phyloP scores from a whole-genome alignment of 2,888 invertebrate species.

The Acronicta alni region DNA sequence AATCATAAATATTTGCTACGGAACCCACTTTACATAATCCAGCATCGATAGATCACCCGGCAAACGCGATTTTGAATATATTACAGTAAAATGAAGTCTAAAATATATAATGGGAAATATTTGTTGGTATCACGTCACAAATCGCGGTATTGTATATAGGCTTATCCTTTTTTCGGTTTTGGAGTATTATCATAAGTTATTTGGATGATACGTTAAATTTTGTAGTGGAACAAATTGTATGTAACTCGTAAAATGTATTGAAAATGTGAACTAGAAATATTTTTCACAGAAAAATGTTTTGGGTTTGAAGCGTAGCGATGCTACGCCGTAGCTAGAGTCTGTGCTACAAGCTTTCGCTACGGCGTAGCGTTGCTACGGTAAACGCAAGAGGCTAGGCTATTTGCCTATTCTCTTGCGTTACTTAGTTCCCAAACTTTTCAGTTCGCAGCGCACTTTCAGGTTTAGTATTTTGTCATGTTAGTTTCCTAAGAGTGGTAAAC shows the following conservation, averaged over 20 bases:
- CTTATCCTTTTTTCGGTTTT: not conserved
- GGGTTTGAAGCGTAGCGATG: not conserved
- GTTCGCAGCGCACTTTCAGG: too few relatives aligned
- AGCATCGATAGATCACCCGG: constrained; percentile 53
- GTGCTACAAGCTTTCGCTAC: constrained; percentile 21
- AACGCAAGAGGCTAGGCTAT: too few relatives aligned
- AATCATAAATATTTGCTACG: constrained; percentile 60
- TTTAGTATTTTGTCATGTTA: too few relatives aligned
- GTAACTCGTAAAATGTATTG: not conserved
- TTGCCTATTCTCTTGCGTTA: too few relatives aligned
- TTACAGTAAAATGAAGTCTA: constrained; percentile 36
- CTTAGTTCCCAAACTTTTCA: too few relatives aligned
- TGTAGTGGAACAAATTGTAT: not conserved
- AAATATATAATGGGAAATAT: constrained; percentile 43
- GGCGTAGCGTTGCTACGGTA: not conserved
- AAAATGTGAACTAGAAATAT: not conserved
- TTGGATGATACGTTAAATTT: not conserved
- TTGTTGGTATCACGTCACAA: constrained; percentile 23
- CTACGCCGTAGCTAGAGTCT: constrained; percentile 29
- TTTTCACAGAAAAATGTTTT: not conserved
- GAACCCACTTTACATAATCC: constrained; percentile 58
- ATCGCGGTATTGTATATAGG: constrained; percentile 10
- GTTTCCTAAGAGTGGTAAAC: too few relatives aligned
- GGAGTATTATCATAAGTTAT: not conserved
- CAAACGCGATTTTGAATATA: constrained; percentile 50